phyloP scores from a whole-genome alignment of 2,797 vertebrate genomes.

The Enteromius trimaculatus region DNA sequence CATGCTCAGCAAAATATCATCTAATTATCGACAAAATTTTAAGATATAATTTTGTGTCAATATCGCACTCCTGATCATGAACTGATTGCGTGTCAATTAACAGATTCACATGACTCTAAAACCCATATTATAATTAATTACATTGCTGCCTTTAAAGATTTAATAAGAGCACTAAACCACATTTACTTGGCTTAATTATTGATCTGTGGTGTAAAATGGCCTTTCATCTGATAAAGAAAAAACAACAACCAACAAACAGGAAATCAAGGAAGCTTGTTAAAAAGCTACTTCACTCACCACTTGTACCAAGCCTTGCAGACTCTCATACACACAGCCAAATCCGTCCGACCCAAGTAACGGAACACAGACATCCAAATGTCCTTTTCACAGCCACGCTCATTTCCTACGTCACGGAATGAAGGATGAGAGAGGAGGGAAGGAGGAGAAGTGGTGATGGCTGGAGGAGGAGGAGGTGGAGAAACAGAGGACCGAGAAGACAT shows the following conservation, averaged over 20 bases:
- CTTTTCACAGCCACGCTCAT: slow-evolving; percentile 88
- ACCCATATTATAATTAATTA: too few species aligned
- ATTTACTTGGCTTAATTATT: not conserved
- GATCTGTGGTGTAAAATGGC: not conserved
- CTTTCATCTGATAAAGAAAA: not conserved
- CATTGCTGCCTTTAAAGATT: not conserved
- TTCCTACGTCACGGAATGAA: slow-evolving; percentile 84
- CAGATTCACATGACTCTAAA: too few species aligned
- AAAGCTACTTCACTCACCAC: slow-evolving; percentile 82
- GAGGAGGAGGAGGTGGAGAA: slow-evolving; percentile 62
- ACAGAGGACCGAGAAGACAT: slow-evolving; percentile 70
- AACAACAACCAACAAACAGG: not conserved
- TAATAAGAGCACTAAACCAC: not conserved
- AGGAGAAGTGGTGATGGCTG: slow-evolving; percentile 62
- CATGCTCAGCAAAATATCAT: too few species aligned
- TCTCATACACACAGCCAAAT: slow-evolving; percentile 96
- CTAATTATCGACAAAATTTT: too few species aligned
- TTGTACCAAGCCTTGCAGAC: slow-evolving; percentile 99
- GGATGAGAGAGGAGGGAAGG: slow-evolving; percentile 74
- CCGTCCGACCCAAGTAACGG: slow-evolving; percentile 87
- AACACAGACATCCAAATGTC: slow-evolving; percentile 99
- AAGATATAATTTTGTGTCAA: too few species aligned
- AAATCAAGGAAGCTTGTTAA: not conserved
- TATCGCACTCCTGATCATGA: too few species aligned
- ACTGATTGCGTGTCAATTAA: too few species aligned